Conservation (phyloP, 1,140 invertebrate species). For the Cherax quadricarinatus region DNA sequence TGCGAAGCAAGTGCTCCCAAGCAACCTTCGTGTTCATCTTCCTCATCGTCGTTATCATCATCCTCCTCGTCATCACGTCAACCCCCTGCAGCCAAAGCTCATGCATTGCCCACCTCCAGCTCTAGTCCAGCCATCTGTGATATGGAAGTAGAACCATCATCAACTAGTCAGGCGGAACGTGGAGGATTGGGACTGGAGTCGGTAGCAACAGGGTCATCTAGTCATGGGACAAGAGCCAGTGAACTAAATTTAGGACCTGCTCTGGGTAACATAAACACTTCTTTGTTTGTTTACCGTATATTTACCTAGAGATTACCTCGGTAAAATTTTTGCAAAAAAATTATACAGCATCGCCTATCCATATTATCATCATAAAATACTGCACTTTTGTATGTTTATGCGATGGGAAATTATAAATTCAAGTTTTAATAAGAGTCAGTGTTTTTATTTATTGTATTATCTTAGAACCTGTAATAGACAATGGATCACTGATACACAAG, state of each 20-base stretch:
- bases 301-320: no score
- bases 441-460: no score
- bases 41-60: slow-evolving; percentile 1
- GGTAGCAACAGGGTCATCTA: slow-evolving; percentile 28
- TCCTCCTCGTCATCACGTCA: slow-evolving; percentile 19
- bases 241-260: slow-evolving; percentile 62
- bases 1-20: not conserved
- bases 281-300: not conserved
- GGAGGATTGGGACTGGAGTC: slow-evolving; percentile 4
- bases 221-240: slow-evolving; percentile 55
- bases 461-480: no score
- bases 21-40: slow-evolving; percentile 23
- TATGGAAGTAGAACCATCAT: slow-evolving; percentile 55
- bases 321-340: no score
- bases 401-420: no score
- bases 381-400: no score
- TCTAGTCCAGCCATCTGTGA: slow-evolving; percentile 67
- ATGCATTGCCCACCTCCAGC: slow-evolving; percentile 39
- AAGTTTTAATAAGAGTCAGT: no score
- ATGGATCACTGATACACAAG: no score
- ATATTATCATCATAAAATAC: not conserved
- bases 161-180: slow-evolving; percentile 12
- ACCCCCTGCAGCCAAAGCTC: slow-evolving; percentile 15
- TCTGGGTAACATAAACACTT: slow-evolving; percentile 32
- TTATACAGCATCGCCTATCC: no score